phyloP scores from a whole-genome alignment of 1,140 invertebrate species.

The Eriocheir sinensis region DNA sequence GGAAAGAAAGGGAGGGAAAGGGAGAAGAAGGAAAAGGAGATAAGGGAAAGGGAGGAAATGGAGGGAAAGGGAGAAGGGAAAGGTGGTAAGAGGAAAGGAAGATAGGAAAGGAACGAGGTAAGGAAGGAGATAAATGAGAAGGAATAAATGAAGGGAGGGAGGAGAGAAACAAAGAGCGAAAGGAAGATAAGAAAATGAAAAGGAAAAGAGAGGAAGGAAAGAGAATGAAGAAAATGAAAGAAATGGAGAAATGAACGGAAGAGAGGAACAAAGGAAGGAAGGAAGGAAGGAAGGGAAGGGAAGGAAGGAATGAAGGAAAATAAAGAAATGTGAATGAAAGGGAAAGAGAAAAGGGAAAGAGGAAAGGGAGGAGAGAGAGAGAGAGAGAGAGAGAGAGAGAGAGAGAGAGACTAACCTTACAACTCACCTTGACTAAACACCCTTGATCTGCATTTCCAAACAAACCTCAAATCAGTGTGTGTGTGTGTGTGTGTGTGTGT shows the following conservation, averaged over 20 bases:
- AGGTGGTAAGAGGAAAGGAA: not conserved
- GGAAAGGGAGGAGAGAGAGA: constrained; percentile 20
- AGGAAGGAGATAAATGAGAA: too few relatives aligned
- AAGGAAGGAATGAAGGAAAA: too few relatives aligned
- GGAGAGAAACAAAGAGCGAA: not conserved
- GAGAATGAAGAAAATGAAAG: not conserved
- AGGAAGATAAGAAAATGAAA: not conserved
- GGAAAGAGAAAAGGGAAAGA: not conserved
- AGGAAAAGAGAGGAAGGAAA: not conserved
- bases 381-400: constrained; percentile 22
- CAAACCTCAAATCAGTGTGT: too few relatives aligned
- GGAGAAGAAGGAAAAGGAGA: not conserved
- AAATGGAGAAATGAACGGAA: too few relatives aligned
- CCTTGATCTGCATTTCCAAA: too few relatives aligned
- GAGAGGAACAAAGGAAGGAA: too few relatives aligned
- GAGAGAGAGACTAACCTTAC: not conserved
- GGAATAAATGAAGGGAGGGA: not conserved
- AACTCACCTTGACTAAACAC: too few relatives aligned
- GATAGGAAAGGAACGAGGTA: not conserved
- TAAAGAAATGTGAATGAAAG: not conserved
- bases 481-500: not conserved
- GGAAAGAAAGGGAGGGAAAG: not conserved
- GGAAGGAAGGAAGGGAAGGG: too few relatives aligned
- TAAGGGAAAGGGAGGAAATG: not conserved
- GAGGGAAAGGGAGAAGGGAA: not conserved